These are phyloP conservation scores for Sylvilagus floridanus DNA, from an alignment of 2,797 vertebrate species.

Conservation along the genomic window DNA sequence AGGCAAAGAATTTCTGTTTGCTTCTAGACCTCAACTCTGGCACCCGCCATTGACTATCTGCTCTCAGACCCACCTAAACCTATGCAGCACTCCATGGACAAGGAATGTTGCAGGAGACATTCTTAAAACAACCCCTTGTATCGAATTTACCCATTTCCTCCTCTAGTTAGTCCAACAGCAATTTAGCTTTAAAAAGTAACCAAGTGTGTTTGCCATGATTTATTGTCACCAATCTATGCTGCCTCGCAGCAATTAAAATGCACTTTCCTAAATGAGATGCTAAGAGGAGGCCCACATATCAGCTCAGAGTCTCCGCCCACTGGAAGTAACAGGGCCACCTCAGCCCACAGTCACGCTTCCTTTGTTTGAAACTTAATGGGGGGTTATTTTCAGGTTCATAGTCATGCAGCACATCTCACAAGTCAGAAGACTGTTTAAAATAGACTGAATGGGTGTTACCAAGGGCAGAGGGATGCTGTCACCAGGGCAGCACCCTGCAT, in stretches of 20 bases:
- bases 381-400: conserved; percentile 44
- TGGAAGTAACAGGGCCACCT: conserved; percentile 52
- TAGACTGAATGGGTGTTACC: not conserved
- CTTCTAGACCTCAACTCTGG: not conserved
- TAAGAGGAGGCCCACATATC: conserved; percentile 66
- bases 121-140: conserved; percentile 56
- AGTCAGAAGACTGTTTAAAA: conserved; percentile 35
- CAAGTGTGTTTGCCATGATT: conserved; percentile 85
- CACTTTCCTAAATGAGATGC: conserved; percentile 75
- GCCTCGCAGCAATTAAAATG: conserved; percentile 83
- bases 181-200: conserved; percentile 82
- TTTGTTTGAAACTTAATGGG: conserved; percentile 57
- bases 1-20: not conserved
- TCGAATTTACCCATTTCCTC: conserved; percentile 71
- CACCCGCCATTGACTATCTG: not conserved
- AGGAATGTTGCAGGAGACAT: conserved; percentile 58
- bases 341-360: not conserved
- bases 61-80: not conserved
- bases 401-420: not conserved
- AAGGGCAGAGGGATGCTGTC: conserved; percentile 21
- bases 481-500: not conserved
- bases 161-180: conserved; percentile 68
- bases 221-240: conserved; percentile 81
- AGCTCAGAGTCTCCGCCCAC: conserved; percentile 32
- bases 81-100: conserved; percentile 29